Evolutionary conservation across 2,888 invertebrate species (phyloP), one percentile per base, ranked within the genome.

Genomic region (Perdita meconis): DNA sequence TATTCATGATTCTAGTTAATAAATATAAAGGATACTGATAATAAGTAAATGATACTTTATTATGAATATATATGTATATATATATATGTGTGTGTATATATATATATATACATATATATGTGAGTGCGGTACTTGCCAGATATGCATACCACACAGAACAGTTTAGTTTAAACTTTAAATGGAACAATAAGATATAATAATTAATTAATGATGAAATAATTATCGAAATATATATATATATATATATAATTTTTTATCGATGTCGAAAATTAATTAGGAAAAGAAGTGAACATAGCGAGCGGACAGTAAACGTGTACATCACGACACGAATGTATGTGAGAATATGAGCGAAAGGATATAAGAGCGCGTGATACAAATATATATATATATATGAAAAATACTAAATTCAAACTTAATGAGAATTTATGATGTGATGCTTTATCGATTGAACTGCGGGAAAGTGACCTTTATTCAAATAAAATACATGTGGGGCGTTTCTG

Each of bases 381-480:
- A 68, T 73, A 63, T 67, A 71, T 67, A 59, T 51, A 59, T 51
- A 57, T 69, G 66, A 80, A 77, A 71, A 78, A 83, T 80, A 78
- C 78, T 81, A 84, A 84, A 85, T 85, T 76, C 78, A 83, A 85
- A 77, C 65, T 84, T 77, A 77, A 85, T 81, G 80, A 86, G 84
- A 87, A 87, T 86, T 87, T 84, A 87, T 30, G 80, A 86, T 87
- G 86, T 87, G 89, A 89, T 89, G 89, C 83, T 89, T 89, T 86
- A 87, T 87, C 86, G 89, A 89, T 88, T 88, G 80, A 89, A 89
- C 83, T 82, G 89, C 88, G 84, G 82, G 85, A 87, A 89, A 89
- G 89, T 89, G 89, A 89, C 89, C 89, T 89, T 89, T 87, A 88
- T 87, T 85, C 83, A 86, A 83, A 83, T 85, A 82, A 85, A 89